Evolutionary conservation across 1,140 invertebrate genomes (phyloP), one percentile per base, ranked within the genome.

Genomic region (Tyrophagus putrescentiae): DNA sequence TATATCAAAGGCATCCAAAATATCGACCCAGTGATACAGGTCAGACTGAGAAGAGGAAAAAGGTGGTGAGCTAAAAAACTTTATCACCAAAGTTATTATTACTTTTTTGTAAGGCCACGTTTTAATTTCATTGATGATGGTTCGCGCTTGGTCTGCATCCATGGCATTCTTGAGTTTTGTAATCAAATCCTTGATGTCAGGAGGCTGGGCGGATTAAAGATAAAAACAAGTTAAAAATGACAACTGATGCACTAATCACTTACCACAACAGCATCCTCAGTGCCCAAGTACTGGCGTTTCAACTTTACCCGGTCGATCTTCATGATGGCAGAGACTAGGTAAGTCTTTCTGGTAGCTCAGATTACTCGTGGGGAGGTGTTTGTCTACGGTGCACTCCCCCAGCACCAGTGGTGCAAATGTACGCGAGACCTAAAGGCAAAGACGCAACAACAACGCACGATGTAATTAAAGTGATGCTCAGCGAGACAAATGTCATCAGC

Each of bases 11-110:
- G 23, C 31, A 21, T 48, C 45, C 7, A 48, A 21, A 7, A 48
- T 29, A 48, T 48, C 45, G 18, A 48, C 31, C 45, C 45, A 48
- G 31, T 48, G 45, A 21, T 48, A 21, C 13, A 48, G 45, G 31
- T 48, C 45, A 6, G 45, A 9, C 45, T 48, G 31, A 48, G 31
- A 21, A 48, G 23, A 48, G 31, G 9, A 48, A 48, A 48, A 48
- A 13, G 21, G 13, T 21, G 21, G 21, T 39, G 31, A 13, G 31
- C 31, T 48, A 48, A 21, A 48, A 48, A 48, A 48, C 7, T 29
- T 7, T 9, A 18, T 7, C 23, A 48, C 23, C 31, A 18, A 18
- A 48, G 7, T 48, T 21, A 7, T 9, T 13, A 7, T 48, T 48
- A 48, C 45, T 29, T 48, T 7, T 18, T 48, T 48, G 45, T 48